Base-by-base conservation (phyloP, 1,140 invertebrate genomes). In the Bombus cullumanus region DNA sequence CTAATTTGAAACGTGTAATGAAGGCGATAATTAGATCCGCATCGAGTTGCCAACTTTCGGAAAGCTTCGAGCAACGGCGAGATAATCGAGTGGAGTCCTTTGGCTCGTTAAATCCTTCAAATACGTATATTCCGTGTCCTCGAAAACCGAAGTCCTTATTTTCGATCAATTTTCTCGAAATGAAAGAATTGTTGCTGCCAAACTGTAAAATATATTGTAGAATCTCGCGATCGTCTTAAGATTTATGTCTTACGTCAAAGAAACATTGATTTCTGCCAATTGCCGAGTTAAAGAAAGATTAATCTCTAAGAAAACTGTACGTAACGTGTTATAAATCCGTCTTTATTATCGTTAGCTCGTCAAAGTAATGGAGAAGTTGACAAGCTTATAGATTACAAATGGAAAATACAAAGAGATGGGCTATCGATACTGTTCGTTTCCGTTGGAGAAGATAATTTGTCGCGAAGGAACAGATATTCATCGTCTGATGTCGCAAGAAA, bases 21-120 rank as follows among this genome's bases (percentile, higher is more conserved):
- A 88, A 85, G 22, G 84, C 69, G 47, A 62, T 84, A 89, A 90
- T 82, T 87, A 64, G 37, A 81, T 90, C 53, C 37, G 15, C 3
- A 13, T 59, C 41, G 43, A 75, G n/a, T 34, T 57, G 18, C n/a
- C 43, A 74, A 89, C 34, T 90, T 89, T 83, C 41, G 43, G 12
- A 62, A 15, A 25, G 62, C 68, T 69, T 31, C 66, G 41, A 82
- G 79, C 73, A 39, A 82, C 62, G 66, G 80, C 47, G 43, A 41
- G 71, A 86, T 86, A 86, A 89, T 88, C 76, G 69, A 69, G 59
- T 86, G 39, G 43, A 53, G 66, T 68, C 41, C 64, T 39, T 53
- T 62, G 37, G 39, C 43, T 83, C 85, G 69, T 81, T 88, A 43
- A 9, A 28, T 47, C 59, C 34, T 85, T 53, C 72, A 28, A 9